Percentiles rank a stretch among this genome's conserved stretches.
Conservation (phyloP, 1,140 invertebrate species). For the Danaus melanippus region DNA sequence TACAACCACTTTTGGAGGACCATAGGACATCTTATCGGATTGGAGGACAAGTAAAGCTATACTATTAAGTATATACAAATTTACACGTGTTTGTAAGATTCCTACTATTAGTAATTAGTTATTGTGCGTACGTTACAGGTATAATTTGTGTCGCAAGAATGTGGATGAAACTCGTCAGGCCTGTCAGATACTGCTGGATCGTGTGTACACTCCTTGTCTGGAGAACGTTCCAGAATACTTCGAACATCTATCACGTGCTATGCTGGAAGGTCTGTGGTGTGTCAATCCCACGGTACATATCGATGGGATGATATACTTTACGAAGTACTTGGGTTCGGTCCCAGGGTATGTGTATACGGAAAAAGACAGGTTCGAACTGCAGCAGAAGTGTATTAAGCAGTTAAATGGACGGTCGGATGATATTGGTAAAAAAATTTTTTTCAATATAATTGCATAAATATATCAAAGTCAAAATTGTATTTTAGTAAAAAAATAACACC, state of each 20-base stretch:
- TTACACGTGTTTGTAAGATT: no score
- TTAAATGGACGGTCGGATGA: constrained; percentile 38
- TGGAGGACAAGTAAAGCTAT: constrained; percentile 80
- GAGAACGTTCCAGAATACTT: constrained; percentile 67
- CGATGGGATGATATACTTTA: constrained; percentile 44
- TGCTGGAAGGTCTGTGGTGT: constrained; percentile 65
- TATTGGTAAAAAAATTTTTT: constrained; percentile 30
- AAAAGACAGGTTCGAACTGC: constrained; percentile 33
- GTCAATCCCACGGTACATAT: constrained; percentile 50
- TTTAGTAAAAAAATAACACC: no score
- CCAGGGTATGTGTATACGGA: constrained; percentile 58
- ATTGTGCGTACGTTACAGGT: constrained; percentile 43
- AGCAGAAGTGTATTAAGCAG: constrained; percentile 25
- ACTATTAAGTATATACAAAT: neutral
- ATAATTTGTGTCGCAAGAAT: constrained; percentile 72
- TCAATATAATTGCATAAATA: neutral
- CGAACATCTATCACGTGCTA: constrained; percentile 55
- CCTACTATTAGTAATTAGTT: no score
- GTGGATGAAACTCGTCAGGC: constrained; percentile 59
- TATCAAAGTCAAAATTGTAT: no score
- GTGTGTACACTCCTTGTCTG: constrained; percentile 57
- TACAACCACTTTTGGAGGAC: constrained; percentile 89
- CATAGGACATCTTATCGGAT: constrained; percentile 85
- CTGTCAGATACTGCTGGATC: constrained; percentile 48
- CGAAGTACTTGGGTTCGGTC: constrained; percentile 41